These are phyloP conservation scores for Drosophila stalkeri DNA, from an alignment of 2,888 invertebrate species.

Conservation along the genomic window DNA sequence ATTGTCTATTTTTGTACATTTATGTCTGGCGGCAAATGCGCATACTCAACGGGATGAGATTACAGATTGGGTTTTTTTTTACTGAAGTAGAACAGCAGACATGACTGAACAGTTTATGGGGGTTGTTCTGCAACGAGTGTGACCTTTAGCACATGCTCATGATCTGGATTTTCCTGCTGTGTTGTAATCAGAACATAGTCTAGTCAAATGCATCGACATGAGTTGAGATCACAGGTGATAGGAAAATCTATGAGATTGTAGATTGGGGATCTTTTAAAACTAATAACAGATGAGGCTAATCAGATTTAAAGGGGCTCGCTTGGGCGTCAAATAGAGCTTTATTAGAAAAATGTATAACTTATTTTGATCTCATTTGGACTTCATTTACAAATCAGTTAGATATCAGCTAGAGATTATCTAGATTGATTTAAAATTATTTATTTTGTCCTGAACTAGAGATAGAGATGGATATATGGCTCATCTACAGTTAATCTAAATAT, in stretches of 20 bases:
- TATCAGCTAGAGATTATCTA: background rate
- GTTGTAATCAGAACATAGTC: background rate
- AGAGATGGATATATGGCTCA: background rate
- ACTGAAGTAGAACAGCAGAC: slow-evolving; percentile 9
- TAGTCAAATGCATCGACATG: background rate
- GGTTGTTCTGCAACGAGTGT: slow-evolving; percentile 31
- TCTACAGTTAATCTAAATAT: background rate
- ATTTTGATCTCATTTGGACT: background rate
- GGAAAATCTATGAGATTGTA: background rate
- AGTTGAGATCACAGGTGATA: background rate
- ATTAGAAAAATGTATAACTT: background rate
- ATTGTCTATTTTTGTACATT: slow-evolving; percentile 12
- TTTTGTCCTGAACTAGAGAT: too few species aligned
- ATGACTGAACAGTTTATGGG: slow-evolving; percentile 23
- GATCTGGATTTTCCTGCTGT: background rate
- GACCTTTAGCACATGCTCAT: background rate
- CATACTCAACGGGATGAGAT: slow-evolving; percentile 1
- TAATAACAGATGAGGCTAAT: background rate
- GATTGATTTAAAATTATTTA: too few species aligned
- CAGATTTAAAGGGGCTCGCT: background rate
- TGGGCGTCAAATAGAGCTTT: background rate
- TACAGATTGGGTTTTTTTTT: background rate
- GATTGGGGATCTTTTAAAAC: background rate
- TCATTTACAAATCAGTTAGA: background rate
- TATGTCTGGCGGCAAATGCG: slow-evolving; percentile 29